phyloP scores from a whole-genome alignment of 2,113 vertebrate genomes.

The Ursus arctos region DNA sequence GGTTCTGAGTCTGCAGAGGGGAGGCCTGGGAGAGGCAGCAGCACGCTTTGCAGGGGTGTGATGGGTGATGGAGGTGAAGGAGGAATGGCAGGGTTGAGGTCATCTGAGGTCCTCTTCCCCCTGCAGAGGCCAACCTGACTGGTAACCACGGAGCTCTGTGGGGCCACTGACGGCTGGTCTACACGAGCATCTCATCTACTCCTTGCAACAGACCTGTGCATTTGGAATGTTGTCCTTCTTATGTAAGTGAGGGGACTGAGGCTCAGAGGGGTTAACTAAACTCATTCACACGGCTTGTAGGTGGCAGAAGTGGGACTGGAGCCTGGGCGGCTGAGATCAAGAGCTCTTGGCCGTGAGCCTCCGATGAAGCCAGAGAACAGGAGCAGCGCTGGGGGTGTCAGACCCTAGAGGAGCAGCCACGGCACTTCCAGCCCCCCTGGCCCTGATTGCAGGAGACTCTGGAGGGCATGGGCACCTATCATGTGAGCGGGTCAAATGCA shows the following conservation, averaged over 20 bases:
- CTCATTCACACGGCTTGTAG: neutral
- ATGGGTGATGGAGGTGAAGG: neutral
- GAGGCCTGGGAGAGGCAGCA: neutral
- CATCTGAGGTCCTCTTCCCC: neutral
- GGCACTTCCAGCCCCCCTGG: fast-evolving
- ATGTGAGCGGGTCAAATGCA: neutral
- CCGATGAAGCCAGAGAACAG: fast-evolving
- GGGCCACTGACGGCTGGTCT: neutral
- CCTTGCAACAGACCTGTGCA: neutral
- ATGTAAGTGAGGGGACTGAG: neutral
- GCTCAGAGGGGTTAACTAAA: neutral
- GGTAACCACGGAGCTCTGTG: neutral
- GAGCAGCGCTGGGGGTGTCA: fast-evolving
- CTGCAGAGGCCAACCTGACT: neutral
- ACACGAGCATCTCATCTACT: neutral
- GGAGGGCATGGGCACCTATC: fast-evolving
- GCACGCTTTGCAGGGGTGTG: neutral
- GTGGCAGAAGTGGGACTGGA: neutral
- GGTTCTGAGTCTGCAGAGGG: neutral
- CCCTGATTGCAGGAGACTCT: neutral
- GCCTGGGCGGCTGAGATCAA: fast-evolving
- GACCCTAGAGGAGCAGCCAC: neutral
- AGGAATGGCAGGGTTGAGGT: neutral
- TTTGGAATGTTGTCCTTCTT: neutral
- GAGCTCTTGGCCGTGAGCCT: neutral